Evolutionary conservation across 1,140 invertebrate species (phyloP).

Genomic region (Drosophila sucinea): DNA sequence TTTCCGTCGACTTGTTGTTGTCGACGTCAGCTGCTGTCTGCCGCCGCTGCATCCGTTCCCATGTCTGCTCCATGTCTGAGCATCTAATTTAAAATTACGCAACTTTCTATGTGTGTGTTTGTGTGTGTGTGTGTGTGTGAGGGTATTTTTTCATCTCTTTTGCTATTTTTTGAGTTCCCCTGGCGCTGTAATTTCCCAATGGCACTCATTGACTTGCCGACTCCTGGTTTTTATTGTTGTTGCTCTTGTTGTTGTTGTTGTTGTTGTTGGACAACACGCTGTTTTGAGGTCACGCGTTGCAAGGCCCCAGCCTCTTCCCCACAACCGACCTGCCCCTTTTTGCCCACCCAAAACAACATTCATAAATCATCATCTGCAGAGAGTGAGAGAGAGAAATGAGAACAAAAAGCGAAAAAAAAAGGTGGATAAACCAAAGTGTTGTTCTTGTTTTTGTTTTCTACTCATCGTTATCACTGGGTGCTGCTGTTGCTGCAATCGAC

Average conservation of each 20-base stretch:
- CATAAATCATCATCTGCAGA: conserved; percentile 74
- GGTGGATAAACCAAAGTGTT: conserved; percentile 11
- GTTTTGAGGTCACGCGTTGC: conserved; percentile 77
- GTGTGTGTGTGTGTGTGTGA: conserved; percentile 11
- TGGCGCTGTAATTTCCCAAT: conserved; percentile 56
- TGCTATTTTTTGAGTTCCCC: conserved; percentile 27
- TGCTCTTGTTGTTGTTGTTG: conserved; percentile 33
- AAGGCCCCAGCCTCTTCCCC: conserved; percentile 49
- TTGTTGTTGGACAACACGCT: conserved; percentile 43
- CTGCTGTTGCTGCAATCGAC: conserved; percentile 67
- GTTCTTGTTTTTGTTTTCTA: conserved; percentile 64
- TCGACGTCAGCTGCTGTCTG: conserved; percentile 27
- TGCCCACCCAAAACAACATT: conserved; percentile 53
- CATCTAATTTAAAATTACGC: conserved; percentile 78
- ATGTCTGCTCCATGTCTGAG: conserved; percentile 71
- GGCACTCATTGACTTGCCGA: conserved; percentile 69
- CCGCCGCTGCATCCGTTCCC: conserved; percentile 23
- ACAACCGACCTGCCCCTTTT: background rate
- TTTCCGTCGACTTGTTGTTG: conserved; percentile 32
- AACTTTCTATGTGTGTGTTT: conserved; percentile 32
- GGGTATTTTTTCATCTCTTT: conserved; percentile 15
- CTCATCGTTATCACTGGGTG: conserved; percentile 73
- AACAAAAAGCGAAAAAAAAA: background rate
- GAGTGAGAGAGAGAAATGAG: conserved; percentile 20
- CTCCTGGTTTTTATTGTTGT: conserved; percentile 27